Evolutionary conservation across 1,140 invertebrate species (phyloP).

Genomic region (Eufriesea mexicana): DNA sequence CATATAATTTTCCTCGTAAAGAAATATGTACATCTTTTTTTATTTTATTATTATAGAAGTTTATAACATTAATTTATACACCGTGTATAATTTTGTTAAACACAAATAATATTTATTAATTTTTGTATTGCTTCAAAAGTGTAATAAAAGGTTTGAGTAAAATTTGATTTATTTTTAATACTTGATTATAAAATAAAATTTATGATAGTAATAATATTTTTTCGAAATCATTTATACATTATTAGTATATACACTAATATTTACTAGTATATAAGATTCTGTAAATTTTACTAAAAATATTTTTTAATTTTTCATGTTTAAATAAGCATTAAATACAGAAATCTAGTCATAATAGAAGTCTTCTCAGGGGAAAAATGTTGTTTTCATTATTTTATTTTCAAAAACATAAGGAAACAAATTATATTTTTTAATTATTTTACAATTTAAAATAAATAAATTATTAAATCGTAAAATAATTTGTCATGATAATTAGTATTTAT

Average conservation of each 20-base stretch:
- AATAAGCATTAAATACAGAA: background rate
- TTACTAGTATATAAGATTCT: too few species aligned
- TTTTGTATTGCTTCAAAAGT: background rate
- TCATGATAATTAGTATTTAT: background rate
- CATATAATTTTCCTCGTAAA: background rate
- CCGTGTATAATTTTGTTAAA: background rate
- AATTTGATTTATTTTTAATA: slow-evolving; percentile 15
- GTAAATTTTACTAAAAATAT: background rate
- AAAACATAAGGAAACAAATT: background rate
- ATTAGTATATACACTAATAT: background rate
- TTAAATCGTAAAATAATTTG: background rate
- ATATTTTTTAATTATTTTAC: background rate
- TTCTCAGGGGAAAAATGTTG: background rate
- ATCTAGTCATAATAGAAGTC: background rate
- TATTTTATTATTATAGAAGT: background rate
- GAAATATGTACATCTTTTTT: background rate
- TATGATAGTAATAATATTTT: background rate
- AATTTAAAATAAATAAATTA: background rate
- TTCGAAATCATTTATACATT: background rate
- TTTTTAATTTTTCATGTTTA: background rate
- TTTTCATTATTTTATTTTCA: background rate
- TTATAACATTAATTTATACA: background rate
- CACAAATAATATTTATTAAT: background rate
- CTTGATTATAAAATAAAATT: background rate
- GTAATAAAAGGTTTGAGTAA: background rate